Conservation (phyloP, 2,797 vertebrate genomes). For the Notamacropus eugenii region DNA sequence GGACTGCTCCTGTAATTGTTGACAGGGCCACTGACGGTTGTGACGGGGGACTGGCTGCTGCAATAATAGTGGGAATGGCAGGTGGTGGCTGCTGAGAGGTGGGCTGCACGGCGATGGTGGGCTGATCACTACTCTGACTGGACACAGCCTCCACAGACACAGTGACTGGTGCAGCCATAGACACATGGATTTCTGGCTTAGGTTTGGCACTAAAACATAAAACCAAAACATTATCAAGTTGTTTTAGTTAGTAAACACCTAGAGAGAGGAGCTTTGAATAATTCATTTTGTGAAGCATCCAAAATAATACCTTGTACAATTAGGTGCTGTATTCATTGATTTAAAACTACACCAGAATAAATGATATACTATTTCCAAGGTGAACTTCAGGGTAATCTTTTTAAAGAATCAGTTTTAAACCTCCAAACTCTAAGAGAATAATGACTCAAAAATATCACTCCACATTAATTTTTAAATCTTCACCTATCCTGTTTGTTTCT, state of each 20-base stretch:
- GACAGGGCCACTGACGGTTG: constrained; percentile 92
- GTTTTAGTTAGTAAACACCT: not conserved
- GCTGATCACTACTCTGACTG: constrained; percentile 91
- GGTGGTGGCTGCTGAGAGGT: constrained; percentile 92
- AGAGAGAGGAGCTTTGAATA: not conserved
- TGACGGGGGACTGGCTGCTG: constrained; percentile 91
- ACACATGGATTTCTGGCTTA: constrained; percentile 95
- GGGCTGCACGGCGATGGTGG: constrained; percentile 86
- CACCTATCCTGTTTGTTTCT: not conserved
- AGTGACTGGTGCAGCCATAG: constrained; percentile 92
- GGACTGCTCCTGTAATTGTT: constrained; percentile 90
- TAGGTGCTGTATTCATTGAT: constrained; percentile 3
- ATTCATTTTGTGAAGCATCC: constrained; percentile 1
- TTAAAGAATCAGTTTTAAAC: constrained; percentile 35
- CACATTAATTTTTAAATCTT: constrained; percentile 30
- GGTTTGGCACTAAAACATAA: constrained; percentile 91
- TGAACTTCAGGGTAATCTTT: constrained; percentile 43
- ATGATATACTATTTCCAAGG: not conserved
- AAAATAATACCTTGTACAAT: not conserved
- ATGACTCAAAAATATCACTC: not conserved
- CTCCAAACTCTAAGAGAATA: not conserved
- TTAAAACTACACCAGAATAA: not conserved
- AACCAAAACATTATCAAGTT: constrained; percentile 35
- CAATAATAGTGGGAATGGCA: constrained; percentile 90
- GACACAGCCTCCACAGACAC: constrained; percentile 93